Evolutionary conservation across 1,140 invertebrate genomes (phyloP).

Genomic region (Heliconius himera): DNA sequence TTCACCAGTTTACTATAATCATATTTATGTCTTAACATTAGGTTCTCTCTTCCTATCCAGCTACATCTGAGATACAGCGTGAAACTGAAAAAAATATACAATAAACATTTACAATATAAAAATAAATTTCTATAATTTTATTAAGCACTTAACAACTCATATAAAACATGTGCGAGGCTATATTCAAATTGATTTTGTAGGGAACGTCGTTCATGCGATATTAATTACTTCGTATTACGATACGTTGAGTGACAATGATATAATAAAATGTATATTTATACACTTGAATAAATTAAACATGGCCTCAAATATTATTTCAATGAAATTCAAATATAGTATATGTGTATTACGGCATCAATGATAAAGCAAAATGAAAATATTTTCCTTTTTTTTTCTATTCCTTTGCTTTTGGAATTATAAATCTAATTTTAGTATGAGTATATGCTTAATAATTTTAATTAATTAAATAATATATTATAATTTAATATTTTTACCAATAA

Average conservation of each 20-base stretch:
- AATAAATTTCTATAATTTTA: background rate
- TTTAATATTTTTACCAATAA: no score
- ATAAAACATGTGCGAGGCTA: background rate
- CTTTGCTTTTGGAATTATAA: background rate
- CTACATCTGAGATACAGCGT: no score
- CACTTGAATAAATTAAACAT: conserved; percentile 36
- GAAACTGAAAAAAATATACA: no score
- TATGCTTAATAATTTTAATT: no score
- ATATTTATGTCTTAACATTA: no score
- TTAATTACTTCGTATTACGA: conserved; percentile 35
- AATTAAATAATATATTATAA: no score
- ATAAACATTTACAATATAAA: background rate
- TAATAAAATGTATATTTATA: conserved; percentile 16
- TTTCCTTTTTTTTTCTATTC: background rate
- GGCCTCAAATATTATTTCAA: conserved; percentile 12
- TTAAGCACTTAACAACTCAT: background rate
- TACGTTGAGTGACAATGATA: conserved; percentile 14
- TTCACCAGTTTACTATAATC: no score
- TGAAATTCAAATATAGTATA: background rate
- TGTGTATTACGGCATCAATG: background rate
- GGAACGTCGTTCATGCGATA: conserved; percentile 37
- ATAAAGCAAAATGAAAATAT: no score
- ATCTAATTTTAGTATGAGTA: background rate
- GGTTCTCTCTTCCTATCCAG: no score
- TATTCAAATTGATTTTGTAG: conserved; percentile 20